Conservation (phyloP, 2,797 vertebrate genomes). For the Bothrops alternatus region DNA sequence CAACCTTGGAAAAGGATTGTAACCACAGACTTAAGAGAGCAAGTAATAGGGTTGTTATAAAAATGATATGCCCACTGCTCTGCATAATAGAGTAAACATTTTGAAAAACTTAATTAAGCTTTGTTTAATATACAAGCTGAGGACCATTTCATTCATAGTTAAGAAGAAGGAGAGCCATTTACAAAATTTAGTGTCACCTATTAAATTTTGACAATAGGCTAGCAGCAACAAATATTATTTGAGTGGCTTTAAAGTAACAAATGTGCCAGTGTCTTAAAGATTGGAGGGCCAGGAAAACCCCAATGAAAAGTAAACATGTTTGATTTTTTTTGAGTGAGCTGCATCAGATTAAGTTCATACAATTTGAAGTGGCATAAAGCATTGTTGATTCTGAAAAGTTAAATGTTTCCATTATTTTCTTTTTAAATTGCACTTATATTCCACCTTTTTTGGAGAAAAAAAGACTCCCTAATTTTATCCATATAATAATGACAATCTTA, state of each 20-base stretch:
- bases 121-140: neutral
- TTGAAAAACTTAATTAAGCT: constrained; percentile 12
- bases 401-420: neutral
- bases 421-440: neutral
- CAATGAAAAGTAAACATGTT: neutral
- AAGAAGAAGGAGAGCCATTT: constrained; percentile 9
- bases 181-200: neutral
- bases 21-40: neutral
- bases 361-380: neutral
- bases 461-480: neutral
- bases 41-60: too few species aligned
- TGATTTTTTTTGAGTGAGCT: neutral
- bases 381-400: neutral
- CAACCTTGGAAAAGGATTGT: neutral
- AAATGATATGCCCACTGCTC: neutral
- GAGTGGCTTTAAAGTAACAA: too few species aligned
- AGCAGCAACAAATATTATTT: neutral
- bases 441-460: neutral
- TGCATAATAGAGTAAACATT: neutral
- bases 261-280: neutral
- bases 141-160: neutral
- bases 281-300: neutral
- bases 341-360: neutral
- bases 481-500: neutral
- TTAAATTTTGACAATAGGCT: constrained; percentile 12